Base-by-base conservation (phyloP, 2,113 vertebrate genomes). In the Ameiurus melas region DNA sequence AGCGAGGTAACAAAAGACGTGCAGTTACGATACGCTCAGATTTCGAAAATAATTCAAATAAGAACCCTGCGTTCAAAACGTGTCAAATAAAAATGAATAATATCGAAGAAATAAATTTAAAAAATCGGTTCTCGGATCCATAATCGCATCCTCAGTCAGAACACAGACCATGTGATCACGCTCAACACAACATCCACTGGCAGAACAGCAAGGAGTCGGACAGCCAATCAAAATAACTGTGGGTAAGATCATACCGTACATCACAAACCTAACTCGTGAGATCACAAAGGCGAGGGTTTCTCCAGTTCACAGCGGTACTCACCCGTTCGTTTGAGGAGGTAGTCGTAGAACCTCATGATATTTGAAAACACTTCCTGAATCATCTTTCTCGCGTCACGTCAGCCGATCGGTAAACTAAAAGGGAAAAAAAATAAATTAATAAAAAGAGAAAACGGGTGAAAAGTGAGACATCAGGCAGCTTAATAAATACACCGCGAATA, bases 271-370 rank as follows among this genome's bases (percentile, higher is more conserved):
- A 14, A 27, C 14, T 3, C 2, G 51, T 33, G 78, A 55, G 16
- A 9, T 57, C 16, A 55, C 14, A 16, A n/a, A 27, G 10, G n/a
- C 2, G 25, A n/a, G 25, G 0, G 47, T 19, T 55, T 30, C 19
- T 4, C 51, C 43, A 47, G 1, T 12, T 7, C n/a, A 47, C 22
- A 27, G 36, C 27, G 9, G 13, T n/a, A 90, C 96, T 94, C 90
- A 98, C 98, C 98, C 87, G 94, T 94, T 92, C 92, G 94, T 79
- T 95, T 94, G 91, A 97, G 91, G 84, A 98, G 85, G 85, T 93
- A 94, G 82, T 93, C 94, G 86, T 98, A 95, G 85, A 96, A 91
- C 80, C 92, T 89, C 91, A 92, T 58, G 85, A 94, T n/a, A 25
- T 88, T 93, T 47, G 96, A 95, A 87, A 94, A 89, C 33, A 96